A percentile compares a stretch with the other conserved stretches of the same genome.
These are phyloP conservation scores for Catharus bicknelli DNA, from an alignment of 2,113 vertebrate genomes.

Conservation along the genomic window DNA sequence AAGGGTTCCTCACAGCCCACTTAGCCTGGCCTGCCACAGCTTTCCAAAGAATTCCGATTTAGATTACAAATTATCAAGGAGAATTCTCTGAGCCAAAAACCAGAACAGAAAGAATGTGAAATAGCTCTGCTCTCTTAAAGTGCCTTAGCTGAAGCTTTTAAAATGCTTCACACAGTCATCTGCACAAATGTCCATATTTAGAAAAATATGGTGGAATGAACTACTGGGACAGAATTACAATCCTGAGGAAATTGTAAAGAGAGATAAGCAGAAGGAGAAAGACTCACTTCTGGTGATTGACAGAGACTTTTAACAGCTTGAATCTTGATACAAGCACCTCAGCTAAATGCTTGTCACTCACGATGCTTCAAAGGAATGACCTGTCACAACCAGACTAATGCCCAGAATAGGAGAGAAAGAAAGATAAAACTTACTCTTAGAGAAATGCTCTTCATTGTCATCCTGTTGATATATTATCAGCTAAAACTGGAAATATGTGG, in stretches of 20 bases:
- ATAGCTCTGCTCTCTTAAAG: not conserved
- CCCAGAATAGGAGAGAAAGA: not conserved
- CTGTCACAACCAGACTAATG: conserved; percentile 1
- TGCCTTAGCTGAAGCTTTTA: not conserved
- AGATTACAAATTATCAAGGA: conserved; percentile 21
- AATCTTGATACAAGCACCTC: conserved; percentile 18
- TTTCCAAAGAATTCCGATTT: not conserved
- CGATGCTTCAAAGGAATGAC: not conserved
- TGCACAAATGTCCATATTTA: not conserved
- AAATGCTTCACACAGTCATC: not conserved
- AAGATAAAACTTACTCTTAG: conserved; percentile 18
- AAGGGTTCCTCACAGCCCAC: not conserved
- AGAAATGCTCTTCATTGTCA: not conserved
- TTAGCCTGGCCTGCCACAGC: not conserved
- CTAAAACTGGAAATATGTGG: not conserved
- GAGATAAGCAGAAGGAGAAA: conserved; percentile 38
- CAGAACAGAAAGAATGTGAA: conserved; percentile 8
- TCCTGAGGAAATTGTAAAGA: conserved; percentile 8
- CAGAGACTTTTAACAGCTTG: conserved; percentile 44
- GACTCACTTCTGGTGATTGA: conserved; percentile 46
- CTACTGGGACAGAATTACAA: not conserved
- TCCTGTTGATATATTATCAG: not conserved
- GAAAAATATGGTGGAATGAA: not conserved
- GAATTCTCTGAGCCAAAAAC: conserved; percentile 32
- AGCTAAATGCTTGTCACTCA: conserved; percentile 29